Evolutionary conservation across 2,888 invertebrate species (phyloP).

Genomic region (Oxyteleia sp.): DNA sequence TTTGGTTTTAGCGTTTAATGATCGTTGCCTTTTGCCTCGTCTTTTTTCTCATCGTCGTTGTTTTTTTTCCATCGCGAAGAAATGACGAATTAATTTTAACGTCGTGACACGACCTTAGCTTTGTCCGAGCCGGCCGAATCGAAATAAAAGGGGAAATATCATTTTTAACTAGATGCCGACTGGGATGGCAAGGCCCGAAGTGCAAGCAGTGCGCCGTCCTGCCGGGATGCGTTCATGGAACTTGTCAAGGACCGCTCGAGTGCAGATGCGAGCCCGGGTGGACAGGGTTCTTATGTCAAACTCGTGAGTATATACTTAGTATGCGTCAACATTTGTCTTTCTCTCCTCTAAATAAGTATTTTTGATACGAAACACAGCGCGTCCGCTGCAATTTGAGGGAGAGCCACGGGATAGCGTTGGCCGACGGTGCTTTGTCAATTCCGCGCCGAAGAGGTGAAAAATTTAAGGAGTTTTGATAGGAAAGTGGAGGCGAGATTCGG

Average conservation of each 20-base stretch:
- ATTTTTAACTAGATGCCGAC: constrained; percentile 90
- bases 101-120: too few species aligned
- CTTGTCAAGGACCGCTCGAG: constrained; percentile 95
- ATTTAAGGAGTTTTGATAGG: too few species aligned
- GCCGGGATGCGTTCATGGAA: constrained; percentile 97
- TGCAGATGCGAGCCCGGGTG: constrained; percentile 97
- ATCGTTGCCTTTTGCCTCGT: constrained; percentile 12
- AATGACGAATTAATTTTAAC: constrained; percentile 47
- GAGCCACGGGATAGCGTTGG: constrained; percentile 32
- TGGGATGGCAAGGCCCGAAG: constrained; percentile 96
- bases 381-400: constrained; percentile 59
- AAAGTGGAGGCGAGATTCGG: background rate
- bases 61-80: background rate
- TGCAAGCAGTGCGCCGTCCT: constrained; percentile 95
- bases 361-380: constrained; percentile 61
- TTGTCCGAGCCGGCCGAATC: constrained; percentile 12
- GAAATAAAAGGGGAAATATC: constrained; percentile 47
- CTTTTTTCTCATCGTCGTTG: constrained; percentile 13
- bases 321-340: constrained; percentile 69
- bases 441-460: too few species aligned
- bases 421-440: constrained; percentile 42
- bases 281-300: constrained; percentile 95
- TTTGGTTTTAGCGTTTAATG: constrained; percentile 66
- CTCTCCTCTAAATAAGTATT: constrained; percentile 70
- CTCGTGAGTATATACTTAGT: constrained; percentile 90